A percentile compares a stretch with the other conserved stretches of the same genome.
phyloP scores from a whole-genome alignment of 1,140 invertebrate species.

The Scaptodrosophila lebanonensis region DNA sequence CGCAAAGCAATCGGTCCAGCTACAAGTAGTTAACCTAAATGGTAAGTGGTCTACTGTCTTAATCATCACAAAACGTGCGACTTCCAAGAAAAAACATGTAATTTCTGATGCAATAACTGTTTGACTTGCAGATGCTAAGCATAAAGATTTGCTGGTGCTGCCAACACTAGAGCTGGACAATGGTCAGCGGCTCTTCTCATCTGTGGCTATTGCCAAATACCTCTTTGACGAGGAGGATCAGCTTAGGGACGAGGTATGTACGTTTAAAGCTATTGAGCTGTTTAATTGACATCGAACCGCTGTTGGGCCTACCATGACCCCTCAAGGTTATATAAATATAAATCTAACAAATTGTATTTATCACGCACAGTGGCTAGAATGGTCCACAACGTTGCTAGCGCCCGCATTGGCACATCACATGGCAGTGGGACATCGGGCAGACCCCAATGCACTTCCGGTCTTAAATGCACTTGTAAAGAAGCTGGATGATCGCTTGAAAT shows the following conservation, averaged over 20 bases:
- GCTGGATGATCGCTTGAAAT: conserved; percentile 75
- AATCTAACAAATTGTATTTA: background rate
- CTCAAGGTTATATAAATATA: conserved; percentile 62
- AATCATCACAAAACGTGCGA: too few species aligned
- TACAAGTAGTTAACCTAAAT: conserved; percentile 79
- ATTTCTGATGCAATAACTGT: conserved; percentile 52
- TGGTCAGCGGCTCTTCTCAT: conserved; percentile 79
- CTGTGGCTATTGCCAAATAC: conserved; percentile 80
- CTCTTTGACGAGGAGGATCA: conserved; percentile 77
- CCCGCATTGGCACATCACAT: conserved; percentile 79
- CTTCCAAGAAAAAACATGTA: conserved; percentile 9
- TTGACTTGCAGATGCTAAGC: conserved; percentile 49
- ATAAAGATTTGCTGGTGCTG: conserved; percentile 71
- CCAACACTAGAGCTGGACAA: conserved; percentile 78
- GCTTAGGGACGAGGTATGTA: conserved; percentile 61
- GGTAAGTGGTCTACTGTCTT: too few species aligned
- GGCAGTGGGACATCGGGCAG: conserved; percentile 76
- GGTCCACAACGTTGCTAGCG: conserved; percentile 84
- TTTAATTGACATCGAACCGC: background rate
- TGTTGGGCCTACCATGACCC: conserved; percentile 18
- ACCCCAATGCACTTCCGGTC: conserved; percentile 78
- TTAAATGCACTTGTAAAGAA: conserved; percentile 77
- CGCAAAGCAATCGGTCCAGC: conserved; percentile 78
- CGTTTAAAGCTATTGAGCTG: background rate
- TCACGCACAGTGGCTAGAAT: conserved; percentile 83